Conservation (phyloP, 2,113 vertebrate genomes). For the Eclectus roratus region DNA sequence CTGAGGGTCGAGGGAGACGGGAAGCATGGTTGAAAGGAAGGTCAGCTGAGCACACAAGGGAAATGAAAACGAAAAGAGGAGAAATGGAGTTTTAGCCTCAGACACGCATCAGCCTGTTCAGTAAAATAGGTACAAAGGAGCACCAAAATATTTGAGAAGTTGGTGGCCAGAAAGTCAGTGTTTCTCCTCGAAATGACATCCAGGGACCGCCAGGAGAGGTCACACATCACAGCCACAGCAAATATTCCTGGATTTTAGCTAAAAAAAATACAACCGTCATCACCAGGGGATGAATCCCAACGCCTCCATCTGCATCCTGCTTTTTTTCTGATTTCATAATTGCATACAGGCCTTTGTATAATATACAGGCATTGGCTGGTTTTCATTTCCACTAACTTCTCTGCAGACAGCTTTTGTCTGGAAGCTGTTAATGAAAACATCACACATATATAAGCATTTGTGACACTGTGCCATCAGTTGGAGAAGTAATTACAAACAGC, state of each 20-base stretch:
- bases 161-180: neutral
- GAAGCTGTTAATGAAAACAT: neutral
- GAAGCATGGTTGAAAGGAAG: neutral
- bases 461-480: neutral
- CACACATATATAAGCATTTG: neutral
- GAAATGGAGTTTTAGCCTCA: neutral
- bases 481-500: neutral
- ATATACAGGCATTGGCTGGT: neutral
- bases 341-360: neutral
- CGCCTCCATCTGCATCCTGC: neutral
- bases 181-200: neutral
- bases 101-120: rapidly evolving
- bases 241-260: neutral
- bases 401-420: neutral
- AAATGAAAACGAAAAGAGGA: neutral
- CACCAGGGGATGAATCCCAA: rapidly evolving
- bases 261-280: rapidly evolving
- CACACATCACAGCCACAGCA: rapidly evolving
- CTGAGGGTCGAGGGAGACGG: rapidly evolving
- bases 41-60: neutral
- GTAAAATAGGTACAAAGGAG: rapidly evolving
- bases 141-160: rapidly evolving
- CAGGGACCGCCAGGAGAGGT: neutral
- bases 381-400: neutral
- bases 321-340: neutral